These are phyloP conservation scores for Parazoanthus swiftii DNA, from an alignment of 92 coral and sea anemone species.

Conservation along the genomic window DNA sequence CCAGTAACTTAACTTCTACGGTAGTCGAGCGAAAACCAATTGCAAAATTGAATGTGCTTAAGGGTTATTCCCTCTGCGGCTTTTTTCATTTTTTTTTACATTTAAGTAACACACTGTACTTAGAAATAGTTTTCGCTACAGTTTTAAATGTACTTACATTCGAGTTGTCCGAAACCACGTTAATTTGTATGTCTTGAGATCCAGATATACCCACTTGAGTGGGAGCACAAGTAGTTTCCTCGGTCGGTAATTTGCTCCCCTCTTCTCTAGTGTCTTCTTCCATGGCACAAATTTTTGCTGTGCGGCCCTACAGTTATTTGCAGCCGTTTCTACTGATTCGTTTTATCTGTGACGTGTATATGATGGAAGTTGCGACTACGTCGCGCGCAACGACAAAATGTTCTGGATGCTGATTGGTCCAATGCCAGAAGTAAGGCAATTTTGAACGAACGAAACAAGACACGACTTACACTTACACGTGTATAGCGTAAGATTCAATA, in stretches of 20 bases:
- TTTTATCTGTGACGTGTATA: background rate
- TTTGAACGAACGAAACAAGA: no score
- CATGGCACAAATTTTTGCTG: background rate
- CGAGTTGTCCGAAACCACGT: background rate
- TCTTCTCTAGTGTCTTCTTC: background rate
- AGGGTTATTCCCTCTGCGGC: background rate
- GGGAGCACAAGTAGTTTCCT: background rate
- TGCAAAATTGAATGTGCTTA: background rate
- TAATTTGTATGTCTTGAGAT: background rate
- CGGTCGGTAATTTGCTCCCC: background rate
- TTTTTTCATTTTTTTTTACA: background rate
- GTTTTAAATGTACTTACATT: background rate
- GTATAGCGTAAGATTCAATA: no score
- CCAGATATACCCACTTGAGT: background rate
- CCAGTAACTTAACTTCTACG: background rate
- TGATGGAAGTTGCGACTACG: background rate
- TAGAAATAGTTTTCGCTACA: no score
- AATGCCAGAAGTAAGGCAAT: background rate
- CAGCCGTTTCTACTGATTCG: background rate
- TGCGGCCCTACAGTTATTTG: background rate
- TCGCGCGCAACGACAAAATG: background rate
- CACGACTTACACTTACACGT: background rate
- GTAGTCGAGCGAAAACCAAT: background rate
- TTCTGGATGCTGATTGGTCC: background rate
- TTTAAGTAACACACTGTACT: background rate